A percentile compares a stretch with the other conserved stretches of the same genome.
phyloP scores from a whole-genome alignment of 2,113 vertebrate genomes.

The Manacus vitellinus region DNA sequence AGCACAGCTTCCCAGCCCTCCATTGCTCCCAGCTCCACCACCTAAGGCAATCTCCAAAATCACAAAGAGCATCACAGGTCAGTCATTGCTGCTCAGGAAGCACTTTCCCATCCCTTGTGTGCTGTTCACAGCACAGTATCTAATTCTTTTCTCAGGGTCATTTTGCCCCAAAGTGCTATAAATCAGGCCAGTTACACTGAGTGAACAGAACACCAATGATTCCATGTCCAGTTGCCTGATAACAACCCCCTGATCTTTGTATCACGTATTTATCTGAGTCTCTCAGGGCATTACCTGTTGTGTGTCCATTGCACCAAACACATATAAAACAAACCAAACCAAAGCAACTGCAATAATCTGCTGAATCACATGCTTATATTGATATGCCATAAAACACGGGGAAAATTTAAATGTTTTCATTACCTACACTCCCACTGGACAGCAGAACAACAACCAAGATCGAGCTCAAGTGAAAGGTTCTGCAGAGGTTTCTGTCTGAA shows the following conservation, averaged over 20 bases:
- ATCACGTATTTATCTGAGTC: neutral
- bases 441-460: neutral
- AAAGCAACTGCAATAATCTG: neutral
- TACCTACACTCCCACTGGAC: neutral
- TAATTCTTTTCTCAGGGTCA: neutral
- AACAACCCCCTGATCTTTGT: neutral
- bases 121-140: neutral
- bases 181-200: neutral
- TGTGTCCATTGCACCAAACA: neutral
- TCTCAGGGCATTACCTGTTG: neutral
- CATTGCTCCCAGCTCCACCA: constrained; percentile 70
- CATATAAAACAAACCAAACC: neutral
- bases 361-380: neutral
- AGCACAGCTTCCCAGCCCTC: constrained; percentile 76
- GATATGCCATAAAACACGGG: neutral
- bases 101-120: neutral
- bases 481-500: neutral
- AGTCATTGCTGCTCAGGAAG: neutral
- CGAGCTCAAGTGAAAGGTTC: neutral
- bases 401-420: neutral
- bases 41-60: constrained; percentile 75
- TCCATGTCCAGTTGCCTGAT: neutral
- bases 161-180: neutral
- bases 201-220: neutral
- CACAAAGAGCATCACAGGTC: constrained; percentile 74